phyloP scores from a whole-genome alignment of 2,797 vertebrate species.

The Silurus aristotelis region DNA sequence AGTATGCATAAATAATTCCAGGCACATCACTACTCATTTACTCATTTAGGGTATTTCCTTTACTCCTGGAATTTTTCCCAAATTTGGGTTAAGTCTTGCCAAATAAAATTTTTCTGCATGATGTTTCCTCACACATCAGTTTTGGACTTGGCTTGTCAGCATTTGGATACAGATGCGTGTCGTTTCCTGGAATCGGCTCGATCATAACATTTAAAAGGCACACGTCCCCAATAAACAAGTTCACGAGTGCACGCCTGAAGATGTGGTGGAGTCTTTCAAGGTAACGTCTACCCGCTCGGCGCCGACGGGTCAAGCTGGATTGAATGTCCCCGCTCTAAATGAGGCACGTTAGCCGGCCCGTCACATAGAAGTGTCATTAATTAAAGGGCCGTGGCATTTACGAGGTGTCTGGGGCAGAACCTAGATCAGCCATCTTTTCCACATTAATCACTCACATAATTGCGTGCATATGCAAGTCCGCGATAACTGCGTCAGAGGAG shows the following conservation, averaged over 20 bases:
- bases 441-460: conserved; percentile 87
- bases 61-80: not conserved
- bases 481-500: not conserved
- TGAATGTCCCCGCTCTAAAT: conserved; percentile 58
- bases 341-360: conserved; percentile 63
- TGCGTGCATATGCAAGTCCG: not conserved
- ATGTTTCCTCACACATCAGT: not conserved
- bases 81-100: not conserved
- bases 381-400: conserved; percentile 84
- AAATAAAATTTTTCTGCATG: not conserved
- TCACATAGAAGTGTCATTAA: conserved; percentile 86
- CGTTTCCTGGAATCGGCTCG: not conserved
- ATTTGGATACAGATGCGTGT: not conserved
- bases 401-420: conserved; percentile 84
- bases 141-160: not conserved
- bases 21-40: not conserved
- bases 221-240: conserved; percentile 18
- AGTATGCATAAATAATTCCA: conserved; percentile 10
- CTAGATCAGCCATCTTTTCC: conserved; percentile 78
- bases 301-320: conserved; percentile 49
- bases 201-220: conserved; percentile 4
- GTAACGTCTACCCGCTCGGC: conserved; percentile 37
- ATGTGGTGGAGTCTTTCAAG: conserved; percentile 24
- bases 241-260: conserved; percentile 12
- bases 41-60: not conserved